A percentile compares a stretch with the other conserved stretches of the same genome.
These are phyloP conservation scores for Alloscopus bannaensis DNA, from an alignment of 2,888 invertebrate genomes.

Conservation along the genomic window DNA sequence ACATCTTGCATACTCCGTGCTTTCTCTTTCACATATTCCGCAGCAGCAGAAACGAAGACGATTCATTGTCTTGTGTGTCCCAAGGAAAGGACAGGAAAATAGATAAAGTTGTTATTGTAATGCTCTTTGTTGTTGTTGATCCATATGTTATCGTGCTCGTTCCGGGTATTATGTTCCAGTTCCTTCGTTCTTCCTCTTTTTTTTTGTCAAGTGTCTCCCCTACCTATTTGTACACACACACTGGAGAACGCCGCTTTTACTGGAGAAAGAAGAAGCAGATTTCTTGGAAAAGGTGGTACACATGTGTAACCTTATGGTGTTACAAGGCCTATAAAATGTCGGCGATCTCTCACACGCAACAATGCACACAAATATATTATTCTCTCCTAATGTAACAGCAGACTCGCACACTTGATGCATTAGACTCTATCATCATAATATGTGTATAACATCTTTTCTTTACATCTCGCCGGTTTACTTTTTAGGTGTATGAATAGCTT, in stretches of 20 bases:
- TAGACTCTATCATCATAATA: conserved; percentile 48
- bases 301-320: background rate
- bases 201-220: conserved; percentile 20
- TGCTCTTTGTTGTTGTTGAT: conserved; percentile 19
- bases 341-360: conserved; percentile 41
- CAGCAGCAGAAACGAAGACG: no score
- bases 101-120: conserved; percentile 25
- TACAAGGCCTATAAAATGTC: no score
- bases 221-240: no score
- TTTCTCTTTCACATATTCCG: no score
- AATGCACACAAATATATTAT: conserved; percentile 37
- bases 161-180: conserved; percentile 20
- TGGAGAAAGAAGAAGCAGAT: background rate
- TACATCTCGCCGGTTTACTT: background rate
- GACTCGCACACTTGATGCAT: conserved; percentile 51
- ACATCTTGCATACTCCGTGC: no score
- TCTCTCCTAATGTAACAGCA: background rate
- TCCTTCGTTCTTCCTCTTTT: conserved; percentile 11
- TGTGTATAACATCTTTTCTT: no score
- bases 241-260: no score
- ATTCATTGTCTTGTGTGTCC: conserved; percentile 17
- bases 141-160: conserved; percentile 16
- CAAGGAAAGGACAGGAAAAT: background rate
- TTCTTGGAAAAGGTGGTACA: background rate
- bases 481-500: background rate